These are phyloP conservation scores for Agriopis aurantiaria DNA, from an alignment of 2,888 invertebrate species.

Conservation along the genomic window DNA sequence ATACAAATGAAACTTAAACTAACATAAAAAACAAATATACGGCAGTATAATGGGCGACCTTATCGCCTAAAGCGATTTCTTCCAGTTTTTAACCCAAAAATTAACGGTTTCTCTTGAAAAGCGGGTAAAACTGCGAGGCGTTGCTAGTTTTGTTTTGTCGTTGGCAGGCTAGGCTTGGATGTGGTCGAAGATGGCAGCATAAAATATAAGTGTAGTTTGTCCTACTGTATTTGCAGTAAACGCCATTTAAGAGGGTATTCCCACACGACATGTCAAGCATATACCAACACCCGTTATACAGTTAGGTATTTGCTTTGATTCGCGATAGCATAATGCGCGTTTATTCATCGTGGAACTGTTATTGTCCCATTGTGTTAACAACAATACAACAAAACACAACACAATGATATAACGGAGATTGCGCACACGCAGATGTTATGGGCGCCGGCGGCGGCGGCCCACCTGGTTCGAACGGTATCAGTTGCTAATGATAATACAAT, in stretches of 20 bases:
- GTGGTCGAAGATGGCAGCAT: no score
- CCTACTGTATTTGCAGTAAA: no score
- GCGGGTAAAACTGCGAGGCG: no score
- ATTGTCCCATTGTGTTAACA: slow-evolving; percentile 52
- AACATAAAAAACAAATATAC: no score
- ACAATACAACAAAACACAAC: slow-evolving; percentile 51
- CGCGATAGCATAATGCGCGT: slow-evolving; percentile 46
- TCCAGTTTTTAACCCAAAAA: no score
- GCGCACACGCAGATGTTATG: slow-evolving; percentile 58
- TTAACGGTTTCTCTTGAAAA: no score
- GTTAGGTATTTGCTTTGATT: slow-evolving; percentile 46
- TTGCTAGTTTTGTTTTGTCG: no score
- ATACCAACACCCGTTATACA: slow-evolving; percentile 13
- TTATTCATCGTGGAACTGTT: slow-evolving; percentile 46
- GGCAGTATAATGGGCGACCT: no score
- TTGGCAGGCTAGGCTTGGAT: no score
- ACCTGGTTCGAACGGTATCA: slow-evolving; percentile 54
- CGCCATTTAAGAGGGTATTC: background rate
- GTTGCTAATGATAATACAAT: slow-evolving; percentile 42
- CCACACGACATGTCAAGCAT: slow-evolving; percentile 2
- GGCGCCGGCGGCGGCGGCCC: slow-evolving; percentile 39
- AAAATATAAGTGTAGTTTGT: no score
- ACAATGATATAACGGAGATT: slow-evolving; percentile 57
- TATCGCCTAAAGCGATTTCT: no score
- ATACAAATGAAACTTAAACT: no score